Base-by-base conservation (phyloP, 2,888 invertebrate species). In the Steinernema hermaphroditum region DNA sequence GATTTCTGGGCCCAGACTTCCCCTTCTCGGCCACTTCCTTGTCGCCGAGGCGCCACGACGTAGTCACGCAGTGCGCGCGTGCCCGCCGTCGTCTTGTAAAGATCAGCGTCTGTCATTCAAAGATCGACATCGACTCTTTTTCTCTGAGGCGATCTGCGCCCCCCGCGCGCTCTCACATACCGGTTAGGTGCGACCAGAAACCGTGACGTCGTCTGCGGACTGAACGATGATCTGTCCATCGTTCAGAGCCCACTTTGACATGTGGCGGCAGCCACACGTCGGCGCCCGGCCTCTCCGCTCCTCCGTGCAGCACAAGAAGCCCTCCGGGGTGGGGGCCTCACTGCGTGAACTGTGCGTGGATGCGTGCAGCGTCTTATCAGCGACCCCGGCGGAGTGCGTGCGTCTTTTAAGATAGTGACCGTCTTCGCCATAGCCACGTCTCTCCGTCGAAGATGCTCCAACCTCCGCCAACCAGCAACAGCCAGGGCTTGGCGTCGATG, bases 101-200 rank as follows among this genome's bases (percentile, higher is more conserved):
- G 62, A 62, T 62, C 62, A 62, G 62, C 62, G 62, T 62, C 62
- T 62, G 62, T 62, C 62, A 62, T 62, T 62, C 62, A 62, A 62
- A 62, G 62, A 62, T 62, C 62, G 62, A 27, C 62, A 27, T 14
- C 62, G 27, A 22, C 6, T 27, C 16, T 27, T 29, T 34, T 34
- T 62, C 62, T 62, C 62, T 62, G 8, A 8, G 16, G 62, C 62
- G 16, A 22, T 12, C 62, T 32, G 16, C 16, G 34, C 62, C 32
- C 34, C 62, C 16, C 62, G 62, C 32, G 34, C 29, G 22, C 16
- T 32, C 62, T 62, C 32, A 16, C 32, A 29, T 27, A 62, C 62
- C 29, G 27, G 62, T 62, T 29, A 16, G 27, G 27, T 9, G 29
- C 27, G 29, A 62, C 62, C 62, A 62, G 29, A 24, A 29, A 29